These are phyloP conservation scores for Leistus spinibarbis DNA, from an alignment of 2,888 invertebrate genomes.

Conservation along the genomic window DNA sequence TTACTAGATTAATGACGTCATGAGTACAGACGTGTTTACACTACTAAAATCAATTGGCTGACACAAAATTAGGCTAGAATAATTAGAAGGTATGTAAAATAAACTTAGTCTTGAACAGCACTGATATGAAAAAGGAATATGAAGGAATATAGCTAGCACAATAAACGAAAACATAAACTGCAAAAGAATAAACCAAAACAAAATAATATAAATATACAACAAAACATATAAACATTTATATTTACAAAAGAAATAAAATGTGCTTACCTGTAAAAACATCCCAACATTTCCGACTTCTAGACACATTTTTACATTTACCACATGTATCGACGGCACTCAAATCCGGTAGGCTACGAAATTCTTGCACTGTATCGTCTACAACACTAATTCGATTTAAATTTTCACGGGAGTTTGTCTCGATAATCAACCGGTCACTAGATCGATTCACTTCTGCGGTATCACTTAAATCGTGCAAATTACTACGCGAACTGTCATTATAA, in stretches of 20 bases:
- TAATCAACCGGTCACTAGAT: not conserved
- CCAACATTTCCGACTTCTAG: constrained; percentile 24
- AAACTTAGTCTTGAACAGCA: too few relatives aligned
- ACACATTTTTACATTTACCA: constrained; percentile 14
- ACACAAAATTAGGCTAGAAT: too few relatives aligned
- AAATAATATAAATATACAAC: too few relatives aligned
- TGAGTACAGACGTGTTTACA: too few relatives aligned
- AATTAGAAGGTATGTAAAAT: too few relatives aligned
- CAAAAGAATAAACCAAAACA: too few relatives aligned
- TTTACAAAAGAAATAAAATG: not conserved
- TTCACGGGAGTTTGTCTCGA: not conserved
- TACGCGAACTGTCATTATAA: constrained; percentile 3
- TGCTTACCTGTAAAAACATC: constrained; percentile 29
- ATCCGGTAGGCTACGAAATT: constrained; percentile 26
- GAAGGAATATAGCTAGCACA: too few relatives aligned
- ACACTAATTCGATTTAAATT: constrained; percentile 13
- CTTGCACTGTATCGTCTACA: constrained; percentile 15
- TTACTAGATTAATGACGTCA: too few relatives aligned
- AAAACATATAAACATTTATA: not conserved
- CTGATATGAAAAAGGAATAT: too few relatives aligned
- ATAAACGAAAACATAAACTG: too few relatives aligned
- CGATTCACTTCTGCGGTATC: not conserved
- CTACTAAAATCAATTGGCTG: too few relatives aligned
- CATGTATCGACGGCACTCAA: constrained; percentile 16
- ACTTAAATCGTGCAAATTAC: not conserved